Percentiles rank a stretch among this genome's conserved stretches.
Conservation (phyloP, 2,113 vertebrate genomes). For the Ia io region DNA sequence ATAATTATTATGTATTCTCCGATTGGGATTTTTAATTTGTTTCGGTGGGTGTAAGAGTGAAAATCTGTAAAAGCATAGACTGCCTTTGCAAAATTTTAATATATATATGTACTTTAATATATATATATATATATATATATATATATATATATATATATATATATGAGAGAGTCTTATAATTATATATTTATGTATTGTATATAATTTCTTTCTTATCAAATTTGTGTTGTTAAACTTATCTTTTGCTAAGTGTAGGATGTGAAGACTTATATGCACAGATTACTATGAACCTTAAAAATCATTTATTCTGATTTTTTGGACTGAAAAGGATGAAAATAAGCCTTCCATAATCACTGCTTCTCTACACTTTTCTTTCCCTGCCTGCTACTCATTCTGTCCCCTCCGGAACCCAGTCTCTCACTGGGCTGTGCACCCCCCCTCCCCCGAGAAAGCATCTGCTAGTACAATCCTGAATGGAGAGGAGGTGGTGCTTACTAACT, state of each 20-base stretch:
- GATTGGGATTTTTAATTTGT: not conserved
- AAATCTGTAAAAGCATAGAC: not conserved
- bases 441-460: not conserved
- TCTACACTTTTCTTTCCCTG: not conserved
- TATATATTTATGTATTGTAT: not conserved
- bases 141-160: not conserved
- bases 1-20: not conserved
- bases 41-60: conserved; percentile 1
- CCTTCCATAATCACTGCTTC: not conserved
- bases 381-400: not conserved
- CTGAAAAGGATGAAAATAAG: not conserved
- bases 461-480: not conserved
- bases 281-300: not conserved
- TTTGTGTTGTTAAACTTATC: not conserved
- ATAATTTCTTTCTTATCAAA: not conserved
- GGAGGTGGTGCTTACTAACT: not conserved
- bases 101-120: not conserved
- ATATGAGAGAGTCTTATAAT: not conserved
- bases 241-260: not conserved
- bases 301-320: not conserved
- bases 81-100: not conserved
- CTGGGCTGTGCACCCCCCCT: not conserved
- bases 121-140: not conserved
- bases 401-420: not conserved
- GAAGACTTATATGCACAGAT: not conserved